Conservation (phyloP, 2,113 vertebrate genomes). For the Peucedramus taeniatus region DNA sequence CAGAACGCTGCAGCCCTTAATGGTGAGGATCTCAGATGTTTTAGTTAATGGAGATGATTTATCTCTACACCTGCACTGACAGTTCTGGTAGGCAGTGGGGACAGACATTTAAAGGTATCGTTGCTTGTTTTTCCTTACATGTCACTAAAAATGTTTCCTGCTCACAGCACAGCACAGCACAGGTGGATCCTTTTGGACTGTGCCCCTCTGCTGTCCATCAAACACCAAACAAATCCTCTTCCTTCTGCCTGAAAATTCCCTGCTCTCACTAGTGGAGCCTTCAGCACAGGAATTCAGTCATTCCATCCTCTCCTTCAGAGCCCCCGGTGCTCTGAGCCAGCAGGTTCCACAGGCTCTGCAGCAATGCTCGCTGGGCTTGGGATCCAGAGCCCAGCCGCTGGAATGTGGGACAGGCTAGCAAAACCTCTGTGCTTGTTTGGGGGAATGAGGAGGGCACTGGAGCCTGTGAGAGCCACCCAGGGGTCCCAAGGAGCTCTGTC, state of each 20-base stretch:
- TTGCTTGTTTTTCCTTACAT: neutral
- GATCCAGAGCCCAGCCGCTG: neutral
- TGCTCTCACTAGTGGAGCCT: neutral
- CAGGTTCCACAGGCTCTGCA: constrained; percentile 17
- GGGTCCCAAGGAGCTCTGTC: accelerated
- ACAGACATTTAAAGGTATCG: neutral
- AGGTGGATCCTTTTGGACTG: neutral
- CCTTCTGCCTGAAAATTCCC: neutral
- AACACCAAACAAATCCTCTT: neutral
- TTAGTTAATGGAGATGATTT: neutral
- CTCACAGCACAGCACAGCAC: neutral
- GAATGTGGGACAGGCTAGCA: neutral
- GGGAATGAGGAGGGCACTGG: neutral
- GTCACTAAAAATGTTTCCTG: neutral
- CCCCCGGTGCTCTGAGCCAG: neutral
- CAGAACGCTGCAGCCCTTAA: neutral
- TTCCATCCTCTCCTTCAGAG: neutral
- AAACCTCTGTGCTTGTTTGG: neutral
- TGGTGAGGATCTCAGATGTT: neutral
- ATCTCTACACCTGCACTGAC: neutral
- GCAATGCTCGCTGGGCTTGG: neutral
- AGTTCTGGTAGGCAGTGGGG: neutral
- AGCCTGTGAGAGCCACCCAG: neutral
- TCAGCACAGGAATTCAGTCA: neutral
- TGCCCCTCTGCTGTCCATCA: neutral